Evolutionary conservation across 2,113 vertebrate species (phyloP).

Genomic region (Strix uralensis): DNA sequence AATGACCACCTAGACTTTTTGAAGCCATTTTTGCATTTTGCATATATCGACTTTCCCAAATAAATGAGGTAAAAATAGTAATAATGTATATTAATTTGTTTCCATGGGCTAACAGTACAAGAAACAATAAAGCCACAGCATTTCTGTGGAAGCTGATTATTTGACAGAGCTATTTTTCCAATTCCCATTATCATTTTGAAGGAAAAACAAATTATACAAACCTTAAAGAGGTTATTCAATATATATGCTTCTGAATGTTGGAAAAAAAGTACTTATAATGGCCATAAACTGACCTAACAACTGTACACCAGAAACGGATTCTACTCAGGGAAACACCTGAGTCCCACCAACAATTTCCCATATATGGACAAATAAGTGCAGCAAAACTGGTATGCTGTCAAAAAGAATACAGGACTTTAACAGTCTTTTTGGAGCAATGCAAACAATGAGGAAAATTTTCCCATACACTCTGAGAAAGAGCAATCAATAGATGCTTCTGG

Average conservation of each 20-base stretch:
- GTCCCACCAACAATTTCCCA: background rate
- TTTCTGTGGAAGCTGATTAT: conserved; percentile 14
- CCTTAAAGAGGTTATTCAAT: background rate
- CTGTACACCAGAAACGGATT: background rate
- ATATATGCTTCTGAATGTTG: background rate
- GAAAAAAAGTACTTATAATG: background rate
- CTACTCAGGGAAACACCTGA: background rate
- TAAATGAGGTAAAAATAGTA: background rate
- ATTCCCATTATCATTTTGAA: background rate
- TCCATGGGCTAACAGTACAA: background rate
- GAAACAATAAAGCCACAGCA: background rate
- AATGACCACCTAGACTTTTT: background rate
- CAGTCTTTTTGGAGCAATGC: background rate
- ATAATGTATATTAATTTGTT: background rate
- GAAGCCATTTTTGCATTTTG: background rate
- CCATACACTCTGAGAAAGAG: background rate
- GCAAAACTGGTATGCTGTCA: background rate
- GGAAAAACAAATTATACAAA: background rate
- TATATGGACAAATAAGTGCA: background rate
- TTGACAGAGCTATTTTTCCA: background rate
- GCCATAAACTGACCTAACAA: background rate
- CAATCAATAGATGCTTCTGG: background rate
- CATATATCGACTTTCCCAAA: background rate
- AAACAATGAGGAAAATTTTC: background rate
- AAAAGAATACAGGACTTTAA: background rate